Conservation (phyloP, 2,888 invertebrate species). For the Drymonia ruficornis region DNA sequence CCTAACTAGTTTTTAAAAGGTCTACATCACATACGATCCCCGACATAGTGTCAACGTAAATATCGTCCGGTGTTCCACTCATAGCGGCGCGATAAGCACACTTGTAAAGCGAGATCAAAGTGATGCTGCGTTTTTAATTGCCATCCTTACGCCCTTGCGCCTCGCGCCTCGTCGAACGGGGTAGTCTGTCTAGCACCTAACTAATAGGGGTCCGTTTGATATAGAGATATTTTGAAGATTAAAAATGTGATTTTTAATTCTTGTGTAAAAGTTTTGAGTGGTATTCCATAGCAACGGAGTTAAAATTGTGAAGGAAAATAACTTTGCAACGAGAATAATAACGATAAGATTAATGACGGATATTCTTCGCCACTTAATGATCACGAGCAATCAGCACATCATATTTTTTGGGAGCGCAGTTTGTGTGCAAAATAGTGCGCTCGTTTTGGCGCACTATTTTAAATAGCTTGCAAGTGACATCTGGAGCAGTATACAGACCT, state of each 20-base stretch:
- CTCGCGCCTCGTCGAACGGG: constrained; percentile 29
- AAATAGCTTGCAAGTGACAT: no score
- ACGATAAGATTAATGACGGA: no score
- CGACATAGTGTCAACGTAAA: constrained; percentile 6
- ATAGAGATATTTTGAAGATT: constrained; percentile 17
- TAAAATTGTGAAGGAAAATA: no score
- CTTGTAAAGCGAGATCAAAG: constrained; percentile 56
- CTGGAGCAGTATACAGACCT: no score
- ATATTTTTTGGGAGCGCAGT: no score
- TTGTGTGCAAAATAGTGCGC: no score
- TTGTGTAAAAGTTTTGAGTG: no score
- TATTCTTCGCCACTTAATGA: no score
- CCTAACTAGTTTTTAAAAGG: background rate
- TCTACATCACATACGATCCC: background rate
- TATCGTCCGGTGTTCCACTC: constrained; percentile 33
- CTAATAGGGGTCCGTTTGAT: constrained; percentile 22
- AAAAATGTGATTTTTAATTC: background rate
- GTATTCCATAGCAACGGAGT: no score
- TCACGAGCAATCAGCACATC: no score
- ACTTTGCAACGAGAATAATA: no score
- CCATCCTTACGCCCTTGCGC: constrained; percentile 53
- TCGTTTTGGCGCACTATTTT: no score
- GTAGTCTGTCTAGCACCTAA: constrained; percentile 11
- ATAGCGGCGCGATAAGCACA: constrained; percentile 36
- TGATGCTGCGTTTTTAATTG: constrained; percentile 62